Base-by-base conservation (phyloP, 2,888 invertebrate species). In the Ligdia adustata region DNA sequence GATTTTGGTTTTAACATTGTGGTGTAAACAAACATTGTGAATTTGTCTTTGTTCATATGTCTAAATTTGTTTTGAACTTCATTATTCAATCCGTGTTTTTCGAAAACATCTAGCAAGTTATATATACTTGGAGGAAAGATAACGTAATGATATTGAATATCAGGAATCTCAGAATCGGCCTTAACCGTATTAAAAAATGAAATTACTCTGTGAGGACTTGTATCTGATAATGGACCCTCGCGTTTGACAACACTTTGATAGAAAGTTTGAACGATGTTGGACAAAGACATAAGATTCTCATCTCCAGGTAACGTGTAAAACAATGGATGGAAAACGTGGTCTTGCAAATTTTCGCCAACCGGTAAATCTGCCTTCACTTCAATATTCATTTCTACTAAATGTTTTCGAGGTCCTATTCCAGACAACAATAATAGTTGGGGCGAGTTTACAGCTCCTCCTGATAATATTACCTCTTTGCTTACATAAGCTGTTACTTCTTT, bases 1-100 rank as follows among this genome's bases (percentile, higher is more conserved):
- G 95, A 95, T 53, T 89, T 91, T 0, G 96, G 96, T 41, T 93
- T 82, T 70, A 95, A 74, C 34, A 95, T 38, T 5, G 93, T 79
- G 0, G 92, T 92, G 2, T 91, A 82, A 1, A 92, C 74, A 14
- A 91, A 80, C 58, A 93, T 52, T 0, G 77, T 43, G 24, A 66
- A 61, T 20, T 78, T 62, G 7, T 79, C 59, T 26, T 75, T 57
- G 52, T 77, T 84, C 3, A 81, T 31, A 27, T 72, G 45, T 6
- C 60, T 38, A 31, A 75, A 77, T 52, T 74, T 67, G 26, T 55
- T 53, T 18, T 58, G 52, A 29, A 74, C 55, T 39, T 83, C 75
- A 1, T 80, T 73, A 15, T 18, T 62, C 0, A 79, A 34, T 0
- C 45, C 71, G 26, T 82, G 82, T 22, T 67, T 67, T 1, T 51